Percentiles rank a stretch among this genome's conserved stretches.
Conservation (phyloP, 2,888 invertebrate species). For the Trichogramma dendrolimi region DNA sequence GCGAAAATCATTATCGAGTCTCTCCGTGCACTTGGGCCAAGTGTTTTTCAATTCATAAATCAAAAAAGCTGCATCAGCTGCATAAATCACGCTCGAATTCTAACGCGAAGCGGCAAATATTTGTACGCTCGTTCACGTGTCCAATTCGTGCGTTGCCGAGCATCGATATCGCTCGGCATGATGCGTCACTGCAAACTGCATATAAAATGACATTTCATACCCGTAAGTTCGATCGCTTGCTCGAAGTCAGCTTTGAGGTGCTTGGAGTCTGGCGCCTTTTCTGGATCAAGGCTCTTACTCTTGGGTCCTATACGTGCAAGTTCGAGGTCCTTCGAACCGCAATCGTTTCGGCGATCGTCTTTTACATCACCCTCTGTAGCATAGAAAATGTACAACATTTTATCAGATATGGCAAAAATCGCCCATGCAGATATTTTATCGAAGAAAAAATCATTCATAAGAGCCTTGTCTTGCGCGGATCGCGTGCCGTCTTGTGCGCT, state of each 20-base stretch:
- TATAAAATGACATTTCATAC: slow-evolving; percentile 48
- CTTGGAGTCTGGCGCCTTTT: slow-evolving; percentile 56
- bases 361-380: slow-evolving; percentile 81
- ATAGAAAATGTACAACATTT: not conserved
- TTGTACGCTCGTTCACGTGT: too few relatives aligned
- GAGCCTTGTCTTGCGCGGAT: too few relatives aligned
- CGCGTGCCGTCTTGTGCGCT: too few relatives aligned
- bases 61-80: too few relatives aligned
- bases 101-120: too few relatives aligned
- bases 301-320: slow-evolving; percentile 61
- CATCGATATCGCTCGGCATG: too few relatives aligned
- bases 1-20: too few relatives aligned
- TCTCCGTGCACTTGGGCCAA: too few relatives aligned
- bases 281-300: slow-evolving; percentile 61
- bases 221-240: slow-evolving; percentile 79
- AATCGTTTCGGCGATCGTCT: slow-evolving; percentile 77
- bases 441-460: not conserved
- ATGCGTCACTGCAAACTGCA: too few relatives aligned
- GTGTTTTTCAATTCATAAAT: too few relatives aligned
- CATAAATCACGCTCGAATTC: too few relatives aligned
- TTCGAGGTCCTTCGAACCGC: slow-evolving; percentile 69
- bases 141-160: too few relatives aligned
- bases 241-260: slow-evolving; percentile 81
- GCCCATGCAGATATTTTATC: not conserved
- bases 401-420: not conserved